These are phyloP conservation scores for Epizoanthus scotinus DNA, from an alignment of 92 coral and sea anemone species.

Conservation along the genomic window DNA sequence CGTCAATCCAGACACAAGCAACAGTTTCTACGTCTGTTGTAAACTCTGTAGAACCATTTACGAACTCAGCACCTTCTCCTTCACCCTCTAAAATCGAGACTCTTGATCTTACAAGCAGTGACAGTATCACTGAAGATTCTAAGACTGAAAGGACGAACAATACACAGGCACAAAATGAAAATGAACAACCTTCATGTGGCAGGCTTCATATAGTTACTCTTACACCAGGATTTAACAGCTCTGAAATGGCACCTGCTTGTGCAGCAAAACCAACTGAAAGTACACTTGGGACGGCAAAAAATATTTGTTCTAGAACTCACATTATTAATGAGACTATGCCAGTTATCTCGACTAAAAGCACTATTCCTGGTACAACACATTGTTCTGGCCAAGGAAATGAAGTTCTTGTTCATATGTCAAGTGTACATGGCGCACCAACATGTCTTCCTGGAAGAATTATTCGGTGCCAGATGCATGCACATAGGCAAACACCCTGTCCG, in stretches of 20 bases:
- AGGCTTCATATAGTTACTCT: not conserved
- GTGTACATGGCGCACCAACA: not conserved
- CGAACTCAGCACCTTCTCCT: not conserved
- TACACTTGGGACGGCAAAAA: not conserved
- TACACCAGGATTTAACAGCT: not conserved
- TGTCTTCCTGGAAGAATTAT: slow-evolving; percentile 9
- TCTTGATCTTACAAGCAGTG: not conserved
- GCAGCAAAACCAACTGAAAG: not conserved
- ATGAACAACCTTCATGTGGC: not conserved
- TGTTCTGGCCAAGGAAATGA: not conserved
- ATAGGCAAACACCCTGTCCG: not conserved
- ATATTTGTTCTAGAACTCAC: slow-evolving; percentile 16
- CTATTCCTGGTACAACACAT: not conserved
- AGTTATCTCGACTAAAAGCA: not conserved
- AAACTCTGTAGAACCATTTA: not conserved
- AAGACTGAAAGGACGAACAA: not conserved
- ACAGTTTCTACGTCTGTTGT: slow-evolving; percentile 18
- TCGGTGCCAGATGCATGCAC: not conserved
- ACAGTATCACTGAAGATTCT: not conserved
- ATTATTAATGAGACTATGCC: not conserved
- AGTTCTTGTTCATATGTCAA: slow-evolving; percentile 7
- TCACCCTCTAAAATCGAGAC: not conserved
- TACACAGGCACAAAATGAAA: not conserved
- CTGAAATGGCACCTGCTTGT: not conserved
- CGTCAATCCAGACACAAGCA: slow-evolving; percentile 22